phyloP scores from a whole-genome alignment of 2,797 vertebrate genomes.

The Gallinago stenura region DNA sequence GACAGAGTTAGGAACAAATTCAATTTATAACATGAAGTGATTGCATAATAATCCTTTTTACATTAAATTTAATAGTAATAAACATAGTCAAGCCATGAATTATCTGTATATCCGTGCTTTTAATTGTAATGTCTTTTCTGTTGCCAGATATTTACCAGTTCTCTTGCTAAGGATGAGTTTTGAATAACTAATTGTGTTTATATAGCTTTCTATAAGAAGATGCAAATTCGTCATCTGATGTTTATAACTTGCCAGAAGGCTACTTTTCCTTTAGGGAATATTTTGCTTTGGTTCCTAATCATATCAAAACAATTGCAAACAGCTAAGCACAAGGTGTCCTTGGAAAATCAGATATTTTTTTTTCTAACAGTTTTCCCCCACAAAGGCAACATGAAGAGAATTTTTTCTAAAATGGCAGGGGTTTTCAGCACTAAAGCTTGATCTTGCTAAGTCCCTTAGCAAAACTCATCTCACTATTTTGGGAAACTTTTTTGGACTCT shows the following conservation, averaged over 20 bases:
- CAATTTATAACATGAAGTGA: constrained; percentile 52
- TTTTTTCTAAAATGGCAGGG: background rate
- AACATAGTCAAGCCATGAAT: background rate
- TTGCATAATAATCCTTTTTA: constrained; percentile 58
- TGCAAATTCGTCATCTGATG: constrained; percentile 29
- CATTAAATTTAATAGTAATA: constrained; percentile 35
- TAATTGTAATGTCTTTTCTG: constrained; percentile 17
- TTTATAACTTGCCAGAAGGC: constrained; percentile 1
- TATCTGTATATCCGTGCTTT: background rate
- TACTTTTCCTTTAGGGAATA: constrained; percentile 1
- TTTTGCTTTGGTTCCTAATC: constrained; percentile 34
- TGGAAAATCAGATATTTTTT: background rate
- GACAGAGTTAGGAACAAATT: constrained; percentile 40
- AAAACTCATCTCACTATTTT: background rate
- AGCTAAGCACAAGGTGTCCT: constrained; percentile 25
- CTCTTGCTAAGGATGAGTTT: background rate
- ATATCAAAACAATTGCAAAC: background rate
- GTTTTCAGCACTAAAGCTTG: background rate
- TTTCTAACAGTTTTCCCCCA: background rate
- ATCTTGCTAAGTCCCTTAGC: background rate
- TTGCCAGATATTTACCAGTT: background rate
- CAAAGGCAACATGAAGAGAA: background rate
- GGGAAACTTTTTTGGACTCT: background rate
- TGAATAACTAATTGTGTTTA: constrained; percentile 33
- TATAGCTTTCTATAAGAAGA: constrained; percentile 8